Conservation (phyloP, 2,113 vertebrate species). For the Misgurnus mizolepis region DNA sequence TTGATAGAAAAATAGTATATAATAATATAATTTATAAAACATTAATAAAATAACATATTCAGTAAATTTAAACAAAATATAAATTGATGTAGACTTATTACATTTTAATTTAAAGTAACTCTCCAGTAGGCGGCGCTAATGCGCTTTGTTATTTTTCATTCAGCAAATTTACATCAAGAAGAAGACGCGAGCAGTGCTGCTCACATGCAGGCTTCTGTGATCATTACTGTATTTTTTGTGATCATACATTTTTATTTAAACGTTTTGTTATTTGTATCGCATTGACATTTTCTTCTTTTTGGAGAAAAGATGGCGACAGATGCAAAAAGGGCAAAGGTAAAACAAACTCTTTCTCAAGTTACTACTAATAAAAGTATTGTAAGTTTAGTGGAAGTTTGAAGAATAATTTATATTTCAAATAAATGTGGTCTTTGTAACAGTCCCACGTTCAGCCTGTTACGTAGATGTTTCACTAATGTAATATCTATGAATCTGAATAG, state of each 20-base stretch:
- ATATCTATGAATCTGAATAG: neutral
- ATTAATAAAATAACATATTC: neutral
- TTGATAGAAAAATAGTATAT: too few relatives aligned
- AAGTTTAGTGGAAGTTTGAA: too few relatives aligned
- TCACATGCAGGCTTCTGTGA: neutral
- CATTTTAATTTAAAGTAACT: neutral
- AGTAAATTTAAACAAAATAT: neutral
- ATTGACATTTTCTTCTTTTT: neutral
- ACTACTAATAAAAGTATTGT: too few relatives aligned
- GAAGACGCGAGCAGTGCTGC: neutral
- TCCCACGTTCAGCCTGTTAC: neutral
- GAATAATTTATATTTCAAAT: neutral
- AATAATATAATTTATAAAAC: too few relatives aligned
- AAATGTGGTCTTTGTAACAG: neutral
- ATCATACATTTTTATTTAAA: neutral
- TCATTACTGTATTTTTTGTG: neutral
- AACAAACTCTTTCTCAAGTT: neutral
- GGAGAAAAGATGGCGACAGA: constrained; percentile 64
- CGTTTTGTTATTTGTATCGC: neutral
- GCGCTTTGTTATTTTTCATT: neutral
- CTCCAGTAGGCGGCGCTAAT: neutral
- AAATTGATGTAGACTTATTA: neutral
- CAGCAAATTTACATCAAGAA: neutral
- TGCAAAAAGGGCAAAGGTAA: constrained; percentile 70
- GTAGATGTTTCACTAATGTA: neutral